Evolutionary conservation across 2,888 invertebrate genomes (phyloP).

Genomic region (Elmis aenea): DNA sequence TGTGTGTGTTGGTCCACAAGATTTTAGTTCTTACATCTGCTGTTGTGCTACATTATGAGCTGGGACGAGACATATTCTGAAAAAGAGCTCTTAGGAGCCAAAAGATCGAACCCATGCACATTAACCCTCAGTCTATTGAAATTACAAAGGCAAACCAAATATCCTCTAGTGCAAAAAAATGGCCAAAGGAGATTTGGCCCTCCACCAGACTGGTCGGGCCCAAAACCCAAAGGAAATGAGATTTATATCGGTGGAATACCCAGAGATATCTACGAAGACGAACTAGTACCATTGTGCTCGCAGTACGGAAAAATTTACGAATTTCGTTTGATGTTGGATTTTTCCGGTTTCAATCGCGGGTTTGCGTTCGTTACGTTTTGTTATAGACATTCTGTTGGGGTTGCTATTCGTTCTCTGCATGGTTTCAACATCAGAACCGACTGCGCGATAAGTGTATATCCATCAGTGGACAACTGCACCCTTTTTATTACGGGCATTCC

Average conservation of each 20-base stretch:
- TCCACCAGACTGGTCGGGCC: slow-evolving; percentile 51
- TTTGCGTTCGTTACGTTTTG: slow-evolving; percentile 68
- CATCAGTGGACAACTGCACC: slow-evolving; percentile 73
- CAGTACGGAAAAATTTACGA: slow-evolving; percentile 63
- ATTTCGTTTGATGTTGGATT: slow-evolving; percentile 75
- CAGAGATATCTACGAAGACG: slow-evolving; percentile 68
- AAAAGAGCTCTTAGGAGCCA: too few relatives aligned
- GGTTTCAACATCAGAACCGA: slow-evolving; percentile 62
- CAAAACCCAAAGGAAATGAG: slow-evolving; percentile 63
- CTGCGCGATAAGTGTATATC: slow-evolving; percentile 63
- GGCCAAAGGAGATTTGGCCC: slow-evolving; percentile 71
- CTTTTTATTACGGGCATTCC: slow-evolving; percentile 56
- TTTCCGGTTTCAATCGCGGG: slow-evolving; percentile 69
- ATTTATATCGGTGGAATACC: slow-evolving; percentile 72
- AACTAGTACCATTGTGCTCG: slow-evolving; percentile 63
- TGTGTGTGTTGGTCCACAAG: too few relatives aligned
- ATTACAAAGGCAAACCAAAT: slow-evolving; percentile 28
- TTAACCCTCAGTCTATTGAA: too few relatives aligned
- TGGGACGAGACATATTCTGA: too few relatives aligned
- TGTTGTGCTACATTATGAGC: too few relatives aligned
- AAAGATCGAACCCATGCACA: too few relatives aligned
- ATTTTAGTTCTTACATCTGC: too few relatives aligned
- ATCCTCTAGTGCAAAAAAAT: slow-evolving; percentile 44
- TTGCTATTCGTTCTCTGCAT: slow-evolving; percentile 61
- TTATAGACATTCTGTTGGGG: slow-evolving; percentile 53